Evolutionary conservation across 2,888 invertebrate species (phyloP), one percentile per base, ranked within the genome.

Genomic region (Agapetus fuscipes): DNA sequence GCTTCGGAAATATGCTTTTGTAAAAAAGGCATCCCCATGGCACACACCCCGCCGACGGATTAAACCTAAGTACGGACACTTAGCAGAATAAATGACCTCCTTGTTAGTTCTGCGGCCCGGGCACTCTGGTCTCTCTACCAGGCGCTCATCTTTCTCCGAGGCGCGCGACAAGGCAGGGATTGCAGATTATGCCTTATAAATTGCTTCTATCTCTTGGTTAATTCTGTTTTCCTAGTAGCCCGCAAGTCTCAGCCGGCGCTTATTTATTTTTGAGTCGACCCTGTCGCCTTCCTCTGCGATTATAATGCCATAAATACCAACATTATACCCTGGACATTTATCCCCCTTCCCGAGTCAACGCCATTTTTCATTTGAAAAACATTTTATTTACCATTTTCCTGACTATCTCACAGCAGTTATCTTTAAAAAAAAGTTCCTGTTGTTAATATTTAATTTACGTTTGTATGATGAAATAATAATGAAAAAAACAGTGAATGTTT

Each of bases 111-210:
- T 34, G 41, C 35, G 31, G 34, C 17, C 41, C 37, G 28, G 37
- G 16, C 34, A 35, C 36, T 26, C 33, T 34, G 9, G 30, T 13
- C 20, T 15, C 17, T 14, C 9, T 17, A 26, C 35, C 26, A 30
- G 17, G 15, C 20, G 17, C n/a, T 17, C 20, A 7, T 14, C 32
- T 26, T 30, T 17, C 26, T 27, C 30, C 16, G 17, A 17, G 29
- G 28, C 27, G 15, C 29, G 17, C 35, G 36, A 29, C 30, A 33
- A 37, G 17, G 31, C 13, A 39, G 30, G 32, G 40, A 41, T 41
- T 41, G 39, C 30, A 36, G 41, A 45, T 45, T 42, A 41, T 45
- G 37, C 35, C 44, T 45, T 31, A 45, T 45, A 45, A 45, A 45
- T 45, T 45, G 32, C 39, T 33, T 30, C 32, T 37, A 32, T 32